Evolutionary conservation across 2,113 vertebrate species (phyloP).

Genomic region (Anarrhichthys ocellatus): DNA sequence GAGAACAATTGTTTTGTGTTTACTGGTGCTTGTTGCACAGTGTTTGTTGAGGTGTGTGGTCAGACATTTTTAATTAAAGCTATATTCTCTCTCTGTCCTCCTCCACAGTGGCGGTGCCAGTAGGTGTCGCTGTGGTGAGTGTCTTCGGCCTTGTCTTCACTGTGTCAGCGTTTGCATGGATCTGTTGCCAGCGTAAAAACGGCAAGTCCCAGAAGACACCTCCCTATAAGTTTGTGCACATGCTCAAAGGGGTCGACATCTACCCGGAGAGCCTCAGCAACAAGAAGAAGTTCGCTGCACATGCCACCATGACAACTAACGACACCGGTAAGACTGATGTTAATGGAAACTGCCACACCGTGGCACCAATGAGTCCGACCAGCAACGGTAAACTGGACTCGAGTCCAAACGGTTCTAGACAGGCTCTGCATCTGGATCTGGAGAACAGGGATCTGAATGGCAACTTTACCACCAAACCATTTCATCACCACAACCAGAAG

Average conservation of each 20-base stretch:
- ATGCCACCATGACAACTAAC: conserved; percentile 82
- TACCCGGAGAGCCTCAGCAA: conserved; percentile 95
- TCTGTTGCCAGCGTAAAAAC: conserved; percentile 97
- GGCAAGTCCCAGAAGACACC: conserved; percentile 94
- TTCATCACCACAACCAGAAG: conserved; percentile 85
- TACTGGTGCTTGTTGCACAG: not conserved
- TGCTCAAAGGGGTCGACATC: conserved; percentile 98
- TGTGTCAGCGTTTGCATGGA: conserved; percentile 95
- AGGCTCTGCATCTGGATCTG: conserved; percentile 90
- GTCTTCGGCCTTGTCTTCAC: conserved; percentile 96
- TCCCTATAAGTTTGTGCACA: conserved; percentile 98
- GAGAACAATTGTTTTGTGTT: not conserved
- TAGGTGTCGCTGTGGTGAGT: conserved; percentile 93
- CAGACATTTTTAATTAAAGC: conserved; percentile 2
- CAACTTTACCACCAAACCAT: conserved; percentile 89
- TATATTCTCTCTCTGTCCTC: conserved; percentile 64
- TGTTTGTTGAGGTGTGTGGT: not conserved
- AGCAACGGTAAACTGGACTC: conserved; percentile 70
- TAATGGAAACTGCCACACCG: conserved; percentile 76
- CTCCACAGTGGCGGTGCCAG: conserved; percentile 91
- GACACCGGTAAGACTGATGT: conserved; percentile 77
- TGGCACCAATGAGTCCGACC: conserved; percentile 20
- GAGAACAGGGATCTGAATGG: conserved; percentile 97
- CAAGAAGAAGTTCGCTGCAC: conserved; percentile 93
- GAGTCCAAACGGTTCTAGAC: conserved; percentile 83